These are phyloP conservation scores for Sarcophaga variegata DNA, from an alignment of 2,888 invertebrate genomes.

Conservation along the genomic window DNA sequence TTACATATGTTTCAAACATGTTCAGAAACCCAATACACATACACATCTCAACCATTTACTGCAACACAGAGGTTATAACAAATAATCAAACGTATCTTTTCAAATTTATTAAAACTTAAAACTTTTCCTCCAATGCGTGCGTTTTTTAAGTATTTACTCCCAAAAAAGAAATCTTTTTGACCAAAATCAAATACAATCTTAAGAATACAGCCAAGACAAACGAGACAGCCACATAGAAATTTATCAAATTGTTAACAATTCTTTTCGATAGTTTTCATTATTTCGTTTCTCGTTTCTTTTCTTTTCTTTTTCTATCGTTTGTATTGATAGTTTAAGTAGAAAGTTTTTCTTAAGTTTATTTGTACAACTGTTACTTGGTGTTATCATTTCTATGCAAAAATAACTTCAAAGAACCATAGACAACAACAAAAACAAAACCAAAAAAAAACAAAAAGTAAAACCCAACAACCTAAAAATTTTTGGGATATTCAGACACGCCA, in stretches of 20 bases:
- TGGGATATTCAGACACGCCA: background rate
- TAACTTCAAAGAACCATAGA: constrained; percentile 44
- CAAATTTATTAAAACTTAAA: constrained; percentile 24
- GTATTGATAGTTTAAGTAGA: constrained; percentile 5
- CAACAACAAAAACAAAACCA: constrained; percentile 15
- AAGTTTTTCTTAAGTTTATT: constrained; percentile 62
- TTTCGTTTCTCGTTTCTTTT: background rate
- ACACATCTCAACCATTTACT: too few species aligned
- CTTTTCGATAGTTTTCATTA: background rate
- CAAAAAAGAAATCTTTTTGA: constrained; percentile 2
- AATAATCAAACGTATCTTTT: constrained; percentile 4
- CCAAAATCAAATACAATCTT: constrained; percentile 2
- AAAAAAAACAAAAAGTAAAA: too few species aligned
- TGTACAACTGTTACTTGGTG: constrained; percentile 65
- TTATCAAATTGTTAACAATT: constrained; percentile 45
- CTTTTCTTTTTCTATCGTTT: background rate
- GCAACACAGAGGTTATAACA: background rate
- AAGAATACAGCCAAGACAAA: background rate
- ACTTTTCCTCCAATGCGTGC: background rate
- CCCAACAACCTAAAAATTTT: background rate
- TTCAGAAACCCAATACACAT: too few species aligned
- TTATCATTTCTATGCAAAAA: constrained; percentile 67
- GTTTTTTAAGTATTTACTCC: constrained; percentile 14
- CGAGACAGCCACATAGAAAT: background rate
- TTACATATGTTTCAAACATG: too few species aligned